Conservation (phyloP, 2,888 invertebrate species). For the Andricus quercusramuli region DNA sequence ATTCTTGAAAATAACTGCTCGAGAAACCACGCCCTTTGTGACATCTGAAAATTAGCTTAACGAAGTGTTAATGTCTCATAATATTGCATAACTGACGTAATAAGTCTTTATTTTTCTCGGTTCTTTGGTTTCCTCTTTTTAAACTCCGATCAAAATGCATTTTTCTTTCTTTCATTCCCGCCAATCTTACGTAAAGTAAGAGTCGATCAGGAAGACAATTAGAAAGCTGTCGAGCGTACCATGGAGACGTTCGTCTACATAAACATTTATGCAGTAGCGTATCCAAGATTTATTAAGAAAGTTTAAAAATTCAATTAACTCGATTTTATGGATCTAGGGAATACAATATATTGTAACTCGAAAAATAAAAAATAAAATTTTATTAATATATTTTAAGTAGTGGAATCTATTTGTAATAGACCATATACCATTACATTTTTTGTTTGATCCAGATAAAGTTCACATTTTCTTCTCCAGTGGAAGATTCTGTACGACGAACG, state of each 20-base stretch:
- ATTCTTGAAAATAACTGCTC: neutral
- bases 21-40: conserved; percentile 15
- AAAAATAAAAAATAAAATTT: neutral
- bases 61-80: conserved; percentile 22
- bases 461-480: neutral
- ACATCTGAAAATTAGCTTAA: conserved; percentile 29
- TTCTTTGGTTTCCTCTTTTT: conserved; percentile 2
- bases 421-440: neutral
- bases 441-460: neutral
- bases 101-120: conserved; percentile 12
- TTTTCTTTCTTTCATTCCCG: neutral
- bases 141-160: neutral
- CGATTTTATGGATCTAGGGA: neutral
- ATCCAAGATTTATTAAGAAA: neutral
- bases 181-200: conserved; percentile 11
- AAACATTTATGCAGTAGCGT: neutral
- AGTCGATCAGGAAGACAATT: conserved; percentile 68
- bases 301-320: neutral
- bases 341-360: no score
- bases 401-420: neutral
- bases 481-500: neutral
- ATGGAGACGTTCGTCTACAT: neutral
- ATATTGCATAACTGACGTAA: conserved; percentile 15
- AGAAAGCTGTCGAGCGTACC: conserved; percentile 58
- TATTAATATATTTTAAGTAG: neutral